Evolutionary conservation across 37 sponge, comb jelly and placozoan genomes (phyloP), one percentile per base, ranked within the genome.

Genomic region (Axinella damicornis): DNA sequence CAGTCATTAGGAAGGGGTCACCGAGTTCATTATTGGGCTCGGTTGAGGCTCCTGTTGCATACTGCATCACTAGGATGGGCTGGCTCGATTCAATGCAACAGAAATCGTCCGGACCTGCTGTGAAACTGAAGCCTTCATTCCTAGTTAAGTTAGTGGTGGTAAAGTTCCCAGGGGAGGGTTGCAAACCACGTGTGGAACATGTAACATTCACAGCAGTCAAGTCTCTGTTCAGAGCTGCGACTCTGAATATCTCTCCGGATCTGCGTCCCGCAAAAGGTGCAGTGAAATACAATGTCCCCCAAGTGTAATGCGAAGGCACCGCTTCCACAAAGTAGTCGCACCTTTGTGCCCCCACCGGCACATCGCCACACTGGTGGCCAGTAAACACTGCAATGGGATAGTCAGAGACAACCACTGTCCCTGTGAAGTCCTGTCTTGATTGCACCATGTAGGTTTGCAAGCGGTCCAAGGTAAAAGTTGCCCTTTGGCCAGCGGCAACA

Each of bases 1-100:
- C 61, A 20, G 35, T 58, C 5, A 78, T 19, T 79, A 86, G 77
- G 56, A 86, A 86, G 9, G 87, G 87, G 27, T 77, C 87, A 30
- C 77, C 87, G 6, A 86, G 24, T 18, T 39, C 17, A 9, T 46
- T 46, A 9, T 46, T 46, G 9, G 46, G 46, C 28, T 88, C 88
- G 1, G 74, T 16, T 31, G 88, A 73, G 30, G 16, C 60, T 0
- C 88, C 88, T 35, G 25, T 37, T 1, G 82, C 81, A 73, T 57
- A 81, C 69, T 88, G 88, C 5, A 88, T 37, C 18, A 88, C 22
- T 0, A 81, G 66, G 21, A 81, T 65, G 5, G 83, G 82, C 40
- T 81, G 60, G 30, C 67, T 73, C 15, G 82, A 57, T 33, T 72
- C 25, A 39, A 88, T 54, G 18, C 85, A 64, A 39, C 85, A 84